Conservation (phyloP, 2,113 vertebrate species). For the Strix aluco region DNA sequence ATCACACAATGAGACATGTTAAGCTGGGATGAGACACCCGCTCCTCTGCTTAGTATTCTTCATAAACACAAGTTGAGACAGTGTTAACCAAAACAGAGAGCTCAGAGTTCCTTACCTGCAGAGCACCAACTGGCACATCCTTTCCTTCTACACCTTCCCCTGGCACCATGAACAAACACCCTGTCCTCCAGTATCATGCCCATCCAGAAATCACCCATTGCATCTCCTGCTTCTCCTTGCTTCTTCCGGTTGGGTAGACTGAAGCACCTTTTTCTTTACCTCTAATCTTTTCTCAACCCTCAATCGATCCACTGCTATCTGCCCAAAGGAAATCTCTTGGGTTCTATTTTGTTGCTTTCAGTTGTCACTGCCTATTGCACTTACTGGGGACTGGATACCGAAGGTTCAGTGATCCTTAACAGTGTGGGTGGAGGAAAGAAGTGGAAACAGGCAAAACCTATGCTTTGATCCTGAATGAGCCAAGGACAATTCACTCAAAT, state of each 20-base stretch:
- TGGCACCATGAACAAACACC: background rate
- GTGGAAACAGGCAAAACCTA: background rate
- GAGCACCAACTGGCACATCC: fast-evolving
- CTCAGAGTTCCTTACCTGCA: background rate
- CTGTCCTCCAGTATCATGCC: background rate
- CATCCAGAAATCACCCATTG: background rate
- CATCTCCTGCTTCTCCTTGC: background rate
- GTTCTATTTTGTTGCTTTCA: background rate
- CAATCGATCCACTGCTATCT: background rate
- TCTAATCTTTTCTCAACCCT: background rate
- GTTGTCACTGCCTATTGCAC: background rate
- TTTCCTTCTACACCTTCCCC: background rate
- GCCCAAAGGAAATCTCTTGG: background rate
- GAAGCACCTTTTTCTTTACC: background rate
- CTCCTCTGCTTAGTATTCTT: background rate
- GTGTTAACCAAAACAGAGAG: background rate
- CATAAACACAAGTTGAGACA: background rate
- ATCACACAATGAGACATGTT: background rate
- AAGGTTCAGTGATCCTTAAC: background rate
- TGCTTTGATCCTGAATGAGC: background rate
- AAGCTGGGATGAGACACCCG: background rate
- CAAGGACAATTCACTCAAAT: background rate
- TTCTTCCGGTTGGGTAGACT: background rate
- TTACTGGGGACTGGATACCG: background rate
- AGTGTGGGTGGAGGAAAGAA: background rate